phyloP scores from a whole-genome alignment of 2,888 invertebrate genomes.

The Eupithecia dodoneata region DNA sequence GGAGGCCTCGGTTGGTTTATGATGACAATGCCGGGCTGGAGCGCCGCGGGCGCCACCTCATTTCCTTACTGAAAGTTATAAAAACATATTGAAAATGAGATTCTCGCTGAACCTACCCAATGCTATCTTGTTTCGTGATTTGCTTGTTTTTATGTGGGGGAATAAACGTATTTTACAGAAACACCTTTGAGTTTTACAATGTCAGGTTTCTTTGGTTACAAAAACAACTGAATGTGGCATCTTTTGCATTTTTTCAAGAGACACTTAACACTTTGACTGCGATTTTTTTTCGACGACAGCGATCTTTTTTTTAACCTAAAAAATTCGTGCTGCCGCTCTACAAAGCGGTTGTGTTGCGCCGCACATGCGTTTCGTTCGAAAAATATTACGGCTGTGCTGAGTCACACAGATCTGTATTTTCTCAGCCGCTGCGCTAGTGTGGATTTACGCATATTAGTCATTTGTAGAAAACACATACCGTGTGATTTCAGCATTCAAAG shows the following conservation, averaged over 20 bases:
- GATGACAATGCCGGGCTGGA: slow-evolving; percentile 78
- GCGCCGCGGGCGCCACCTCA: slow-evolving; percentile 80
- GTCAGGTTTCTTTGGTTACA: slow-evolving; percentile 44
- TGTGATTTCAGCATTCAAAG: no score
- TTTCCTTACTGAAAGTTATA: slow-evolving; percentile 83
- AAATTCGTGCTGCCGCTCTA: no score
- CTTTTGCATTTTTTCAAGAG: not conserved
- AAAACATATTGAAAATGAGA: slow-evolving; percentile 85
- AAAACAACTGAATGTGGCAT: not conserved
- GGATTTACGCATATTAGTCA: no score
- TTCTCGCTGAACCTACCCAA: slow-evolving; percentile 77
- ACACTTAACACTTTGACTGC: no score
- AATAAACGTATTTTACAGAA: slow-evolving; percentile 72
- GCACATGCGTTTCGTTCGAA: no score
- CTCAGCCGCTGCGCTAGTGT: no score
- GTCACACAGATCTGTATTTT: no score
- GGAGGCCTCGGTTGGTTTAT: slow-evolving; percentile 80
- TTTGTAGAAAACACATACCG: no score
- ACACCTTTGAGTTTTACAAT: slow-evolving; percentile 55
- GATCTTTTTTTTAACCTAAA: no score
- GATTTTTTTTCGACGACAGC: no score
- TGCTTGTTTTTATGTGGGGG: slow-evolving; percentile 78
- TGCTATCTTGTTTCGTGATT: slow-evolving; percentile 83
- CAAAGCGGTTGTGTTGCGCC: no score
- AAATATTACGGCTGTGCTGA: no score